Percentiles rank a stretch among this genome's conserved stretches.
These are phyloP conservation scores for Babylonia areolata DNA, from an alignment of 1,140 invertebrate species.

Conservation along the genomic window DNA sequence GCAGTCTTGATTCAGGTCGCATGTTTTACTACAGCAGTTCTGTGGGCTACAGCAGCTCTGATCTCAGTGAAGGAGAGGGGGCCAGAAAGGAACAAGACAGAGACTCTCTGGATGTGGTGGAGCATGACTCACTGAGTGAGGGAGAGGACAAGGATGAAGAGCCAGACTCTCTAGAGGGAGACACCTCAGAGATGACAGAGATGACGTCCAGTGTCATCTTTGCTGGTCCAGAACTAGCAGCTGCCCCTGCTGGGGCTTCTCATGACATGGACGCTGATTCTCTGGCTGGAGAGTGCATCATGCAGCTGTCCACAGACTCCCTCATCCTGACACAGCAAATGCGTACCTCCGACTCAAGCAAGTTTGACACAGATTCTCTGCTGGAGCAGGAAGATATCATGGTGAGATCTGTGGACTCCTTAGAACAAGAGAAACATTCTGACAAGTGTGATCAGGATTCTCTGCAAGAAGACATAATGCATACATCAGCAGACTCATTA, in stretches of 20 bases:
- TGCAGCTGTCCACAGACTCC: constrained; percentile 71
- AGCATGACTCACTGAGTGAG: constrained; percentile 74
- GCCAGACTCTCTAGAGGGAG: constrained; percentile 69
- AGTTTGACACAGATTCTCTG: constrained; percentile 79
- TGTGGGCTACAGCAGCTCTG: constrained; percentile 43
- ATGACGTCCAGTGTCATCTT: constrained; percentile 70
- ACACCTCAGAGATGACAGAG: constrained; percentile 69
- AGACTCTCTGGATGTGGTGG: constrained; percentile 69
- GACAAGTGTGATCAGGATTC: constrained; percentile 39
- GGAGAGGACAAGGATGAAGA: constrained; percentile 59
- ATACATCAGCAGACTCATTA: constrained; percentile 81
- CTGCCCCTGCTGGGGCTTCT: constrained; percentile 39
- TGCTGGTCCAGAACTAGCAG: constrained; percentile 39
- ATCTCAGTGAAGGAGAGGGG: constrained; percentile 40
- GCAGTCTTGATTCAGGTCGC: constrained; percentile 25
- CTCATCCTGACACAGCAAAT: constrained; percentile 57
- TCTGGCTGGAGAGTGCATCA: constrained; percentile 75
- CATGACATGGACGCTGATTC: constrained; percentile 79
- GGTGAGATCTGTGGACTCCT: constrained; percentile 80
- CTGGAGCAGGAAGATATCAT: constrained; percentile 69
- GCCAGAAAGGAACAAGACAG: constrained; percentile 70
- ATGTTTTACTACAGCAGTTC: constrained; percentile 71
- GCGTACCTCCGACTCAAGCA: constrained; percentile 45
- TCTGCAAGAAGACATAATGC: constrained; percentile 53
- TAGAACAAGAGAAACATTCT: constrained; percentile 76